phyloP scores from a whole-genome alignment of 2,888 invertebrate species.

The Microplitis manilae region DNA sequence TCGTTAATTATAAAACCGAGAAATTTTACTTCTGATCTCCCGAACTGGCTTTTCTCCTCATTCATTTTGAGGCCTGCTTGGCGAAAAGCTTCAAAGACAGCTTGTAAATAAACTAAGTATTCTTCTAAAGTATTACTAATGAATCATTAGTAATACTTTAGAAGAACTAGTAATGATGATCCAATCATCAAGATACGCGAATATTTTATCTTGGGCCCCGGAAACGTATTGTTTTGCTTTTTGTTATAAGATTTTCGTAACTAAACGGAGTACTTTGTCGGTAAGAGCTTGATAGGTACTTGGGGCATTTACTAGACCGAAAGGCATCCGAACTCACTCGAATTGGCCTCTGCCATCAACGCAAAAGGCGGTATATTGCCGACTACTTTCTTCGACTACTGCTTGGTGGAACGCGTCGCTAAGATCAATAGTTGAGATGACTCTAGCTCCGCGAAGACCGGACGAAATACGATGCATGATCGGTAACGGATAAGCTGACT shows the following conservation, averaged over 20 bases:
- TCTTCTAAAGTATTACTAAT: conserved; percentile 42
- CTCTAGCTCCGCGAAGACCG: too few species aligned
- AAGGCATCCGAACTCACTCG: conserved; percentile 46
- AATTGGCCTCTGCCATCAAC: conserved; percentile 41
- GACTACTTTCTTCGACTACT: neutral
- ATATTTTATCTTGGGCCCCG: conserved; percentile 33
- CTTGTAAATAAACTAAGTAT: conserved; percentile 27
- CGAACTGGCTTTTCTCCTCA: conserved; percentile 46
- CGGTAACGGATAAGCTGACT: too few species aligned
- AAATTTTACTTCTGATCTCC: conserved; percentile 42
- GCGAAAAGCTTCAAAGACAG: conserved; percentile 42
- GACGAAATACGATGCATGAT: neutral
- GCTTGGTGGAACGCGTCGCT: neutral
- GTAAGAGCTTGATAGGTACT: conserved; percentile 43
- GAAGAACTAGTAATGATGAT: conserved; percentile 42
- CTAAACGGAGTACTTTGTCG: conserved; percentile 7
- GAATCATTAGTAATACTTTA: too few species aligned
- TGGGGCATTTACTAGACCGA: conserved; percentile 44
- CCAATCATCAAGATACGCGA: conserved; percentile 43
- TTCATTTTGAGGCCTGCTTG: conserved; percentile 42
- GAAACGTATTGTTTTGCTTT: neutral
- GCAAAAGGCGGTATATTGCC: conserved; percentile 30
- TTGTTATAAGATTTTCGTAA: neutral
- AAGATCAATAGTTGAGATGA: neutral
- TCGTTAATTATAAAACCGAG: conserved; percentile 46